Conservation (phyloP, 2,113 vertebrate genomes). For the Colossoma macropomum region DNA sequence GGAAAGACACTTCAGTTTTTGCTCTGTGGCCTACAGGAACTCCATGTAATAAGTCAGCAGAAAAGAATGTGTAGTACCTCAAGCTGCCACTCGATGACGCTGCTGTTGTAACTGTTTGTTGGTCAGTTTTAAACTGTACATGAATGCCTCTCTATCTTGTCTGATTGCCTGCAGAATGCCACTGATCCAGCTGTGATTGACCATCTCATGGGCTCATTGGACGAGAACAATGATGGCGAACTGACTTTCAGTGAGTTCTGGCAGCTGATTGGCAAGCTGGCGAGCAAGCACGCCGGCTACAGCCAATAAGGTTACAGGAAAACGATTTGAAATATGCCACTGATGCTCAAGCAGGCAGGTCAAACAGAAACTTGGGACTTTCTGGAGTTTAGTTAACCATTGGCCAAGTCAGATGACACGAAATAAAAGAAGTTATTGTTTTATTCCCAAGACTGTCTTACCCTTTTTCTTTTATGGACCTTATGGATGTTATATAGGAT, state of each 20-base stretch:
- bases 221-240: constrained; percentile 77
- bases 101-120: constrained; percentile 38
- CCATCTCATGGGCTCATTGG: constrained; percentile 76
- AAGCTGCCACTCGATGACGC: constrained; percentile 65
- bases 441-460: constrained; percentile 38
- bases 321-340: constrained; percentile 8
- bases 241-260: constrained; percentile 81
- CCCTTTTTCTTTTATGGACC: constrained; percentile 57
- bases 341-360: constrained; percentile 3
- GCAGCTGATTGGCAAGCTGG: constrained; percentile 78
- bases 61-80: constrained; percentile 26
- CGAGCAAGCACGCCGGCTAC: constrained; percentile 73
- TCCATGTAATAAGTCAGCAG: constrained; percentile 18
- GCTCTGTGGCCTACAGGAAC: constrained; percentile 9
- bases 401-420: constrained; percentile 56
- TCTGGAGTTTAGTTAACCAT: constrained; percentile 55
- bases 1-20: constrained; percentile 19
- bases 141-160: constrained; percentile 26
- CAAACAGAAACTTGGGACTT: constrained; percentile 2
- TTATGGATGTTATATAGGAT: too few relatives aligned
- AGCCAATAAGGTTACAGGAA: constrained; percentile 49
- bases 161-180: constrained; percentile 68
- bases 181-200: constrained; percentile 66
- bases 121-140: not conserved
- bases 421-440: constrained; percentile 70